Base-by-base conservation (phyloP, 2,888 invertebrate genomes). In the Sinotaia quadrata region DNA sequence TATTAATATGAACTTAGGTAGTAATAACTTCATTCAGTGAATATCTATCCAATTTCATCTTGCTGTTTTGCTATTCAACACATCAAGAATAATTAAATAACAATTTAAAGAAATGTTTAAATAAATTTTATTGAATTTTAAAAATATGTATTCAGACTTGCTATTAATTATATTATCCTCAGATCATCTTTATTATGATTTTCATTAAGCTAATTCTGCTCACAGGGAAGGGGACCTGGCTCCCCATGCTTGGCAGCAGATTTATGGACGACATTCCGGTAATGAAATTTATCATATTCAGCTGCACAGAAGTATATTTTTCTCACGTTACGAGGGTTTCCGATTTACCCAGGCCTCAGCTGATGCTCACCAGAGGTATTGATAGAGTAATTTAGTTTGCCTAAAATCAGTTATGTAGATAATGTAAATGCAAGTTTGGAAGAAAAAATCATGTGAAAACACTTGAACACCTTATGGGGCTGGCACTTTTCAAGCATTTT, bases 281-380 rank as follows among this genome's bases (percentile, higher is more conserved):
- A 99, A 99, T 89, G 98, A 99, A 91, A 98, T 99, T 85, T 98
- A 98, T 90, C 97, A 98, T 89, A 98, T 98, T 80, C 93, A 94
- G 73, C 91, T 98, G 69, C 94, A 94, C 34, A 96, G 97, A 86
- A 96, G 96, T 83, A 92, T 96, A 72, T 98, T 98, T 90, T 98
- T 99, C 87, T 96, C 97, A 34, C 97, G 97, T 89, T 98, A 97
- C 88, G 96, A 97, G 88, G 98, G 97, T 67, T 98, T 97, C 90
- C 96, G 96, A 89, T 99, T 99, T 89, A 97, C 97, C 12, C 97
- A 97, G 88, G 98, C 98, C 77, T 97, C 97, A 85, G 98, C 98
- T 89, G 98, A 98, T 90, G 97, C 98, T 58, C 98, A 98, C 90
- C 92, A 97, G 89, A 97, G 97, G 95, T 97, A n/a, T n/a, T n/a